Conservation (phyloP, 1,140 invertebrate genomes). For the Gonatopus flavifemur region DNA sequence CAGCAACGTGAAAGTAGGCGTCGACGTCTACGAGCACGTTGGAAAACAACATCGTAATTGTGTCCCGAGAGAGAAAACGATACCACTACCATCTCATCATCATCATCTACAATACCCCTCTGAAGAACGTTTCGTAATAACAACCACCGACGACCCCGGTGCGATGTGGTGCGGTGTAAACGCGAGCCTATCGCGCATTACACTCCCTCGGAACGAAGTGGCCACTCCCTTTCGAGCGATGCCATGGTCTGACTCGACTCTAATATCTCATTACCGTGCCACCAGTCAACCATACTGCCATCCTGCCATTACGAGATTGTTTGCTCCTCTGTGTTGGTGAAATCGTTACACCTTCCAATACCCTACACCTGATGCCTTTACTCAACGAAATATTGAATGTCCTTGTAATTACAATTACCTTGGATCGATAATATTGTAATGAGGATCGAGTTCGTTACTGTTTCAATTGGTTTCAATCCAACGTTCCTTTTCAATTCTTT, state of each 20-base stretch:
- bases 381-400: no score
- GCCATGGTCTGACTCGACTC: slow-evolving; percentile 40
- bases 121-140: slow-evolving; percentile 48
- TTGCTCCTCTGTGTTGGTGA: no score
- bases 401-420: no score
- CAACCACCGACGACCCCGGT: slow-evolving; percentile 38
- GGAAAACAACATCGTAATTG: slow-evolving; percentile 48
- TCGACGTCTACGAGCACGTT: background rate
- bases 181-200: slow-evolving; percentile 47
- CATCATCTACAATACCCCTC: no score
- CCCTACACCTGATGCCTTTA: no score
- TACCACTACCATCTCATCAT: slow-evolving; percentile 46
- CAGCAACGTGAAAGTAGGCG: no score
- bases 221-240: slow-evolving; percentile 52
- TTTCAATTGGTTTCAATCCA: no score
- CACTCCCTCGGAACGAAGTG: slow-evolving; percentile 50
- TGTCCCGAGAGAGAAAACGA: slow-evolving; percentile 56
- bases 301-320: slow-evolving; percentile 58
- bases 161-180: slow-evolving; percentile 32
- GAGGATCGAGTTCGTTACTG: no score
- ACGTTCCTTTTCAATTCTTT: no score
- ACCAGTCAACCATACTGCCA: slow-evolving; percentile 47
- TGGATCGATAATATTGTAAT: no score
- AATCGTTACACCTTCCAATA: no score
- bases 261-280: slow-evolving; percentile 60